Conservation (phyloP, 2,113 vertebrate species). For the Oncorhynchus mykiss region DNA sequence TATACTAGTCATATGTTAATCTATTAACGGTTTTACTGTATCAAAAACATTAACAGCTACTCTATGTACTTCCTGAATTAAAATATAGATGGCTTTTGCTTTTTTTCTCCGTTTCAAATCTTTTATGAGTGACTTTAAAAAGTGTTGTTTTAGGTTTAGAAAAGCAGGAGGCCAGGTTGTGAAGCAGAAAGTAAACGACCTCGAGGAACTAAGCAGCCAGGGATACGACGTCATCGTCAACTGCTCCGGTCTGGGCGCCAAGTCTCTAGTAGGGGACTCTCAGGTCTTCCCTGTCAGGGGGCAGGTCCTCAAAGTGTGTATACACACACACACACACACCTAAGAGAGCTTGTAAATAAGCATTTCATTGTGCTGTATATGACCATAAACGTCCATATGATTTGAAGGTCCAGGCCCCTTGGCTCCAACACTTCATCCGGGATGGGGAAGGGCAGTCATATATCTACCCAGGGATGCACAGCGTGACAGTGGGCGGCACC, state of each 20-base stretch:
- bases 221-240: slow-evolving; percentile 81
- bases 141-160: slow-evolving; percentile 70
- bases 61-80: too few relatives aligned
- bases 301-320: slow-evolving; percentile 77
- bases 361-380: too few relatives aligned
- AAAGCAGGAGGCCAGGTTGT: slow-evolving; percentile 70
- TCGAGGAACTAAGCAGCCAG: slow-evolving; percentile 76
- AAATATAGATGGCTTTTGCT: background rate
- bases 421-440: slow-evolving; percentile 88
- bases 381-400: background rate
- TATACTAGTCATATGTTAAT: background rate
- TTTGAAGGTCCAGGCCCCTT: slow-evolving; percentile 84
- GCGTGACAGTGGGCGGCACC: slow-evolving; percentile 83
- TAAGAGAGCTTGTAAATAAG: too few relatives aligned
- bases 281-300: slow-evolving; percentile 79
- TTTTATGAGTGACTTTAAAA: too few relatives aligned
- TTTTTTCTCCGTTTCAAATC: background rate
- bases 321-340: too few relatives aligned
- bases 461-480: slow-evolving; percentile 82
- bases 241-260: slow-evolving; percentile 85
- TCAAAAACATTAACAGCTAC: background rate
- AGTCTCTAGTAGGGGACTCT: slow-evolving; percentile 70
- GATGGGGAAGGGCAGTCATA: slow-evolving; percentile 81
- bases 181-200: slow-evolving; percentile 69
- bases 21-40: background rate